Conservation (phyloP, 2,888 invertebrate genomes). For the Cosmorhoe ocellata region DNA sequence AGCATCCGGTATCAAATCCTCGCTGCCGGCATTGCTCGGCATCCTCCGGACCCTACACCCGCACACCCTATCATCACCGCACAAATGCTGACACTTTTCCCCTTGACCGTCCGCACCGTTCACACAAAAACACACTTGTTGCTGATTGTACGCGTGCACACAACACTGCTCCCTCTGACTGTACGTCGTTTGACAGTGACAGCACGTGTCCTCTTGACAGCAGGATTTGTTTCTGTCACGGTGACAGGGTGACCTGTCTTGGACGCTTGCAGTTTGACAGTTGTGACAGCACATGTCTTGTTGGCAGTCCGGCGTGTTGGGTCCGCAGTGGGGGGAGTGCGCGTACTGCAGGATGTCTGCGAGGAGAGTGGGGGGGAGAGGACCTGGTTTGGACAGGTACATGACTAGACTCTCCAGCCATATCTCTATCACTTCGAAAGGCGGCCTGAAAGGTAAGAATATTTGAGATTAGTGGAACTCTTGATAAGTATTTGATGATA, state of each 20-base stretch:
- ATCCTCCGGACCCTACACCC: slow-evolving; percentile 26
- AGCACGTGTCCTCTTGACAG: slow-evolving; percentile 18
- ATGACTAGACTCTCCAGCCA: slow-evolving; percentile 92
- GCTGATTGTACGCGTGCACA: slow-evolving; percentile 24
- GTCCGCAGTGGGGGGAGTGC: slow-evolving; percentile 49
- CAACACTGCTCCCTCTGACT: slow-evolving; percentile 20
- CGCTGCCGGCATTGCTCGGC: slow-evolving; percentile 44
- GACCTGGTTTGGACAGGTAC: slow-evolving; percentile 85
- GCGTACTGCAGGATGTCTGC: slow-evolving; percentile 89
- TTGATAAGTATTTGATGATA: too few relatives aligned
- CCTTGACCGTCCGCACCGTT: neutral
- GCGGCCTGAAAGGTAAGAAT: slow-evolving; percentile 85
- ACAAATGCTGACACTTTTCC: slow-evolving; percentile 2
- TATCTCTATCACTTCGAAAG: slow-evolving; percentile 94
- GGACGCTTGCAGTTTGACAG: slow-evolving; percentile 8
- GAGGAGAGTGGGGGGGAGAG: slow-evolving; percentile 85
- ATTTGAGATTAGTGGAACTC: too few relatives aligned
- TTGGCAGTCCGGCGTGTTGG: slow-evolving; percentile 33
- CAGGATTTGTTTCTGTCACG: slow-evolving; percentile 14
- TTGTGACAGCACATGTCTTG: slow-evolving; percentile 10
- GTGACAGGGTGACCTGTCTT: slow-evolving; percentile 16
- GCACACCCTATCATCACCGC: neutral
- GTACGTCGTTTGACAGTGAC: slow-evolving; percentile 24
- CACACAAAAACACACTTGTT: neutral
- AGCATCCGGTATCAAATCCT: slow-evolving; percentile 36